A percentile compares a stretch with the other conserved stretches of the same genome.
Evolutionary conservation across 2,113 vertebrate genomes (phyloP).

Genomic region (Azemiops feae): DNA sequence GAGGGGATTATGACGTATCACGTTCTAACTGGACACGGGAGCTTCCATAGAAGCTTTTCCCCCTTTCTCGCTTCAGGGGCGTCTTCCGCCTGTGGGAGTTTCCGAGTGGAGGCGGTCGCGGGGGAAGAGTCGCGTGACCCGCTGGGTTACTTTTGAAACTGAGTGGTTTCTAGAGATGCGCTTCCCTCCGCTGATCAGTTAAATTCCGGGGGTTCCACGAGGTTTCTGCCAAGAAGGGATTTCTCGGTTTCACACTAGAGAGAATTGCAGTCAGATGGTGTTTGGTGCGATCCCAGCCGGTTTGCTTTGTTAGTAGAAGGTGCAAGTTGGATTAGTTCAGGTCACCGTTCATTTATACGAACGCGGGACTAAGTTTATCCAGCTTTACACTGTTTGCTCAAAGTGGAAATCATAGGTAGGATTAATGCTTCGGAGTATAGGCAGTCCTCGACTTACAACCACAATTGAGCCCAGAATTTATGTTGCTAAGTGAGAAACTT

Average conservation of each 20-base stretch:
- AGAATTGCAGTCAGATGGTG: neutral
- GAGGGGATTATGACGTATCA: neutral
- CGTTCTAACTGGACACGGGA: neutral
- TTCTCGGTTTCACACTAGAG: neutral
- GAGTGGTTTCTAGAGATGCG: neutral
- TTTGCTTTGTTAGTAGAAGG: neutral
- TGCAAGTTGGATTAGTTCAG: neutral
- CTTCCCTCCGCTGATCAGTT: neutral
- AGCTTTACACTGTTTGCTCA: no score
- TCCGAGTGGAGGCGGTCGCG: neutral
- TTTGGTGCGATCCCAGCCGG: neutral
- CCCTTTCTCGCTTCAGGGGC: fast-evolving
- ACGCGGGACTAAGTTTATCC: neutral
- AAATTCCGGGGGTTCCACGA: neutral
- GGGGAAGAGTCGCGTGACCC: neutral
- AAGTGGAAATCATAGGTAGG: no score
- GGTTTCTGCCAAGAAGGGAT: neutral
- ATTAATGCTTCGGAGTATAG: neutral
- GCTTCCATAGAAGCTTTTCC: neutral
- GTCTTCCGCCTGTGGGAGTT: neutral
- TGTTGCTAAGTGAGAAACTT: neutral
- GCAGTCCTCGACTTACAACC: no score
- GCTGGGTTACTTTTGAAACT: neutral
- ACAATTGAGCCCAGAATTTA: neutral
- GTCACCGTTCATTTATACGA: neutral